Evolutionary conservation across 2,888 invertebrate genomes (phyloP).

Genomic region (Laspeyria flexula): DNA sequence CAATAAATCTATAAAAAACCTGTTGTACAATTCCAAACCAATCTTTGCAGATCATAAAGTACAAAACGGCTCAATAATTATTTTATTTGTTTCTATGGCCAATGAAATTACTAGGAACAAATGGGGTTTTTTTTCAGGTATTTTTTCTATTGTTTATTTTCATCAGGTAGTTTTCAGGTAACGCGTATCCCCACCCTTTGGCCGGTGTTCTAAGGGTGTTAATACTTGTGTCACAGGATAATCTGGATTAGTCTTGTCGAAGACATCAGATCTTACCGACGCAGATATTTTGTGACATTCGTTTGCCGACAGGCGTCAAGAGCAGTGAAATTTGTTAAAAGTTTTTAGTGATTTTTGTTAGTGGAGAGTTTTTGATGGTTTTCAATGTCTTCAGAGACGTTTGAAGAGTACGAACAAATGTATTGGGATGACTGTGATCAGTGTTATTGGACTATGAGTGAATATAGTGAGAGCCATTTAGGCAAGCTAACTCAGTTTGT

Average conservation of each 20-base stretch:
- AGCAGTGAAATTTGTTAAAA: background rate
- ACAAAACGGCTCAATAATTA: slow-evolving; percentile 1
- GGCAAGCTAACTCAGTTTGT: slow-evolving; percentile 67
- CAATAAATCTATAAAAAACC: slow-evolving; percentile 6
- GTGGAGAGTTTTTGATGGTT: background rate
- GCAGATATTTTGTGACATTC: slow-evolving; percentile 20
- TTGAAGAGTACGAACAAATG: background rate
- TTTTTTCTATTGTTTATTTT: slow-evolving; percentile 42
- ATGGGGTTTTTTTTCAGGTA: background rate
- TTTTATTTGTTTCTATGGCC: slow-evolving; percentile 8
- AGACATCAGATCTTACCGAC: slow-evolving; percentile 46
- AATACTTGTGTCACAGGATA: slow-evolving; percentile 59
- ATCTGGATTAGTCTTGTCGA: slow-evolving; percentile 56
- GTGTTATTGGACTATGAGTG: slow-evolving; percentile 49
- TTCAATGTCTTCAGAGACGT: background rate
- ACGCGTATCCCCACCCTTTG: slow-evolving; percentile 51
- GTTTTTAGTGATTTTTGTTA: background rate
- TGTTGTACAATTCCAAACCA: slow-evolving; percentile 11
- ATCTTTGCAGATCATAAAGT: slow-evolving; percentile 6
- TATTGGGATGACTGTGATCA: slow-evolving; percentile 10
- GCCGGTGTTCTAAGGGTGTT: slow-evolving; percentile 49
- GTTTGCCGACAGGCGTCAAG: background rate
- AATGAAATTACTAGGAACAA: slow-evolving; percentile 11
- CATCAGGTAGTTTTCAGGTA: slow-evolving; percentile 45
- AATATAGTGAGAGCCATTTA: slow-evolving; percentile 58